Base-by-base conservation (phyloP, 2,113 vertebrate species). In the Heptranchias perlo region DNA sequence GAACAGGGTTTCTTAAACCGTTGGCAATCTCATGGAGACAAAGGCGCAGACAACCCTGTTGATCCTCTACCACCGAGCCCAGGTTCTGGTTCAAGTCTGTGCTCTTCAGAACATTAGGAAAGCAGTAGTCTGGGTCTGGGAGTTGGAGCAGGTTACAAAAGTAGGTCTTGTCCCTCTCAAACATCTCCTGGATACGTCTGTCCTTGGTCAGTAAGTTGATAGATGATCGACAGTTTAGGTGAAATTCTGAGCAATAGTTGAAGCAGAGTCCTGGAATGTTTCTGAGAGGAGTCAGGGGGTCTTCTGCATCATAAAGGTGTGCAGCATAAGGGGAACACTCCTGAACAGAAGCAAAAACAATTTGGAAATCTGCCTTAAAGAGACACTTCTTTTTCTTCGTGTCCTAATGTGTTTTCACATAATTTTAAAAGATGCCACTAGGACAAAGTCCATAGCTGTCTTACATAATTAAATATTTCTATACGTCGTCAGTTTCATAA, bases 301-400 rank as follows among this genome's bases (percentile, higher is more conserved):
- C 98, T 96, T 99, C 98, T 0, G 98, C 98, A 0, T 98, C 98
- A 0, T 97, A 99, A 23, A 98, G 97, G 96, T 99, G 98, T 18
- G 98, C 98, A 0, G 98, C 98, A 0, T 98, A 98, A 0, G 98
- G 98, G 18, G 98, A 99, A 96, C 98, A 98, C 96, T 98, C 98
- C 98, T 99, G 96, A 0, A 44, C 7, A 65, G 44, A n/a, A 65
- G 8, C 49, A 58, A 96, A 73, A 52, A 94, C 58, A 96, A 96
- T 28, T 62, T 87, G 96, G n/a, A 73, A 1, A 96, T 93, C 91
- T 61, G 28, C 58, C 91, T 10, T 64, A 21, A 84, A n/a, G 44
- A 8, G 78, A 47, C 3, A 6, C 21, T 67, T 3, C 23, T 25
- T 21, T 67, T 6, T 67, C 65, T 67, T 67, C 28, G 65, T 6